A percentile compares a stretch with the other conserved stretches of the same genome.
These are phyloP conservation scores for Bambusicola thoracicus DNA, from an alignment of 2,113 vertebrate species.

Conservation along the genomic window DNA sequence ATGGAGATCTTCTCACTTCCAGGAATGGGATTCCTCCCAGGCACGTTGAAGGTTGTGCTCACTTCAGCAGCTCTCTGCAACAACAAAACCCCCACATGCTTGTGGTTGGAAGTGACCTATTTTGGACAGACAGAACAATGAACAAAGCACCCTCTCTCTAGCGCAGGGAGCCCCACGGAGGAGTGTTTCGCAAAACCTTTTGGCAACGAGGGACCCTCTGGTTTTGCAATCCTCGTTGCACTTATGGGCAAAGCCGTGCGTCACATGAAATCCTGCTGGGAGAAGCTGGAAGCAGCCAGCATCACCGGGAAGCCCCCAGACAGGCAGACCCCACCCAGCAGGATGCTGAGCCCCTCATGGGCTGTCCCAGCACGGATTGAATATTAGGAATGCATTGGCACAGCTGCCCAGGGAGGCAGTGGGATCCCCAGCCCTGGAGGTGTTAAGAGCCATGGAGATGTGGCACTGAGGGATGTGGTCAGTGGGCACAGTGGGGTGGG, in stretches of 20 bases:
- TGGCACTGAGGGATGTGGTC: too few relatives aligned
- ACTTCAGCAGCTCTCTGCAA: background rate
- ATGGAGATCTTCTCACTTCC: background rate
- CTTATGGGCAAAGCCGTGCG: background rate
- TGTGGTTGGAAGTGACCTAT: background rate
- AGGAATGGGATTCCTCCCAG: background rate
- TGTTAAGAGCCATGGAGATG: too few relatives aligned
- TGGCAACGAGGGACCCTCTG: background rate
- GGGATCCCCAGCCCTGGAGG: too few relatives aligned
- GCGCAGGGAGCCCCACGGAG: background rate
- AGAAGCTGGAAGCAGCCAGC: background rate
- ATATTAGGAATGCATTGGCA: too few relatives aligned
- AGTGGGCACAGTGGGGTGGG: too few relatives aligned
- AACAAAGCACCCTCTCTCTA: background rate
- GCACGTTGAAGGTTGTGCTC: accelerated
- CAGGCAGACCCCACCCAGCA: background rate
- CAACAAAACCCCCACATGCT: background rate
- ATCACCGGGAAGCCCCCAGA: background rate
- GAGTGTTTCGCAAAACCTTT: background rate
- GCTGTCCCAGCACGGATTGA: background rate
- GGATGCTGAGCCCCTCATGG: background rate
- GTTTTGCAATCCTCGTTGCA: background rate
- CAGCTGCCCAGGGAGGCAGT: too few relatives aligned
- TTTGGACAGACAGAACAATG: background rate
- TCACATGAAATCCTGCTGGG: background rate